These are phyloP conservation scores for Teleogryllus occipitalis DNA, from an alignment of 1,140 invertebrate genomes.

Conservation along the genomic window DNA sequence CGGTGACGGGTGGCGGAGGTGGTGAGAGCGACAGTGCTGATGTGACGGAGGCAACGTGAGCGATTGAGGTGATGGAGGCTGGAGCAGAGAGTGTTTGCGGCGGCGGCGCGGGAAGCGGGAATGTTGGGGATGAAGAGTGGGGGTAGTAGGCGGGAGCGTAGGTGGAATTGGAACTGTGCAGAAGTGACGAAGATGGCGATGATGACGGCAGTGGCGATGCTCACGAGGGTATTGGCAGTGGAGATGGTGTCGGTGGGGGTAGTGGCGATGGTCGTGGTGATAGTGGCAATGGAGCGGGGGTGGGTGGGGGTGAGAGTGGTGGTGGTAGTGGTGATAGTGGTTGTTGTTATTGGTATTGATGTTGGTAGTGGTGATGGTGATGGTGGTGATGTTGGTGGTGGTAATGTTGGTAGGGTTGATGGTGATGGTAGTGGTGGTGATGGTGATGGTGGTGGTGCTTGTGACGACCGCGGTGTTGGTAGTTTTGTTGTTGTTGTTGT, in stretches of 20 bases:
- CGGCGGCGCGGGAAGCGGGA: too few relatives aligned
- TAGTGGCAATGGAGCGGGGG: neutral
- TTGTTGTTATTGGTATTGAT: neutral
- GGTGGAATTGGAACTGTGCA: neutral
- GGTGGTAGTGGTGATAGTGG: neutral
- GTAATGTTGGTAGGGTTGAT: neutral
- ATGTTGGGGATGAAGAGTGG: too few relatives aligned
- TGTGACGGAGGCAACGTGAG: too few relatives aligned
- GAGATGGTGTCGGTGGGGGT: neutral
- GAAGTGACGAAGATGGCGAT: neutral
- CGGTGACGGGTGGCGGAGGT: too few relatives aligned
- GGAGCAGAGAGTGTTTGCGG: too few relatives aligned
- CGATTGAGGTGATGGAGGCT: too few relatives aligned
- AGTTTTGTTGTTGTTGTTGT: too few relatives aligned
- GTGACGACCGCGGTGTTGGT: neutral
- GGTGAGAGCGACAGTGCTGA: too few relatives aligned
- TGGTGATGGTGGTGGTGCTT: neutral
- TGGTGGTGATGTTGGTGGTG: neutral
- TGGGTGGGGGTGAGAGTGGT: neutral
- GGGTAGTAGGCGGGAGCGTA: neutral
- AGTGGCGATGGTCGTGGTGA: too few relatives aligned
- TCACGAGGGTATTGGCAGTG: neutral
- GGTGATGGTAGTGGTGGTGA: neutral
- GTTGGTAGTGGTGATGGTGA: neutral
- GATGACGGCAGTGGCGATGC: neutral